Evolutionary conservation across 2,888 invertebrate species (phyloP).

Genomic region (Pasiphila rectangulata): DNA sequence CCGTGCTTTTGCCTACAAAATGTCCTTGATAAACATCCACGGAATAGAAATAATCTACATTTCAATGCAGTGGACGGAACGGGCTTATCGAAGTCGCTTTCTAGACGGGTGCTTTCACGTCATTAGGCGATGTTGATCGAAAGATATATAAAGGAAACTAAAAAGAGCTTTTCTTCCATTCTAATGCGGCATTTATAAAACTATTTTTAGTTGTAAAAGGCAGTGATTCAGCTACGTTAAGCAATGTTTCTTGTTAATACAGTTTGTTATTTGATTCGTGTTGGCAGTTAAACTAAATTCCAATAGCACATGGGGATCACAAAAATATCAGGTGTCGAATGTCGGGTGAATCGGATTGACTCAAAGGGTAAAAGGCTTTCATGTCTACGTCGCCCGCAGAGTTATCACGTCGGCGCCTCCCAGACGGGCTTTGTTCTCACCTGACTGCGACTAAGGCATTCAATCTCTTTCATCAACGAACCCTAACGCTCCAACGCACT

Average conservation of each 20-base stretch:
- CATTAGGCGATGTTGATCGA: slow-evolving; percentile 14
- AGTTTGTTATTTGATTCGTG: neutral
- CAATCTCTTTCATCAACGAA: slow-evolving; percentile 45
- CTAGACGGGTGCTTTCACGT: slow-evolving; percentile 18
- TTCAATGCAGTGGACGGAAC: slow-evolving; percentile 27
- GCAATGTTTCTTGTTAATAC: no score
- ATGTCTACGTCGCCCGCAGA: slow-evolving; percentile 55
- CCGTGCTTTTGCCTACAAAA: slow-evolving; percentile 33
- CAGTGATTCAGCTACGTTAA: neutral
- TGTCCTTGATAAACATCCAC: slow-evolving; percentile 30
- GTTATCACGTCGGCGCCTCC: slow-evolving; percentile 49
- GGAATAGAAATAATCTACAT: slow-evolving; percentile 33
- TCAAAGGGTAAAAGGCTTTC: slow-evolving; percentile 34
- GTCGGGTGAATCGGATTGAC: slow-evolving; percentile 40
- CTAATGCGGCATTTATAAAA: no score
- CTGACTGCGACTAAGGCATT: slow-evolving; percentile 47
- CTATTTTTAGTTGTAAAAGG: neutral
- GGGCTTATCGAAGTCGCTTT: slow-evolving; percentile 22
- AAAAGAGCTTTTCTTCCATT: slow-evolving; percentile 8
- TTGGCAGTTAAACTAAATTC: slow-evolving; percentile 6
- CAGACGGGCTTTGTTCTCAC: slow-evolving; percentile 50
- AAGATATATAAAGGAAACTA: slow-evolving; percentile 5
- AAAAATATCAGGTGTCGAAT: slow-evolving; percentile 29
- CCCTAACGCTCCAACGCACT: slow-evolving; percentile 28
- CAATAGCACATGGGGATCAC: slow-evolving; percentile 15